A percentile compares a stretch with the other conserved stretches of the same genome.
Evolutionary conservation across 30 jellyfish, hydroid and myxozoan genomes (phyloP).

Genomic region (Aurelia aurita complex sp. Pacific): DNA sequence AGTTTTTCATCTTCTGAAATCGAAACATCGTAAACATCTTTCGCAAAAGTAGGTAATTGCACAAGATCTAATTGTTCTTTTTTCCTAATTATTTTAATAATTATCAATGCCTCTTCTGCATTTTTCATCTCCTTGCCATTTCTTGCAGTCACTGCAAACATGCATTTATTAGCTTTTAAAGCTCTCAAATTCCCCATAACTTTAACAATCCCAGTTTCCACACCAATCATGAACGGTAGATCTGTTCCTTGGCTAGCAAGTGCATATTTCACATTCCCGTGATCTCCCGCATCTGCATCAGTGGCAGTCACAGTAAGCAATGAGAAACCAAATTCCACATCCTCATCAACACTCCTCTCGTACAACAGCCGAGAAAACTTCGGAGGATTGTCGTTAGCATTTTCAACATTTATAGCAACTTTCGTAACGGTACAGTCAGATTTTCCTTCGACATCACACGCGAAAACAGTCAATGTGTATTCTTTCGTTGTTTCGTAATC

Average conservation of each 20-base stretch:
- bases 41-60: conserved; percentile 57
- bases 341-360: conserved; percentile 28
- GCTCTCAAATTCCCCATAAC: conserved; percentile 1
- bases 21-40: conserved; percentile 5
- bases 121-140: background rate
- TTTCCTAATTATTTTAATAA: background rate
- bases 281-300: conserved; percentile 57
- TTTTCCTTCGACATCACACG: conserved; percentile 74
- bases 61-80: background rate
- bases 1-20: conserved; percentile 28
- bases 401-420: conserved; percentile 46
- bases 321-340: conserved; percentile 23
- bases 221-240: conserved; percentile 44
- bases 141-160: conserved; percentile 33
- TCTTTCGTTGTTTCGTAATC: conserved; percentile 65
- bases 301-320: conserved; percentile 48
- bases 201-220: conserved; percentile 21
- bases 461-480: conserved; percentile 67
- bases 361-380: conserved; percentile 32
- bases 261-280: conserved; percentile 42
- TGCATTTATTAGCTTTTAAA: background rate
- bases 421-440: conserved; percentile 72
- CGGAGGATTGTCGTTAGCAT: conserved; percentile 80
- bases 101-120: conserved; percentile 17
- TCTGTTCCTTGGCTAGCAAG: conserved; percentile 1